A percentile compares a stretch with the other conserved stretches of the same genome.
Evolutionary conservation across 92 coral and sea anemone genomes (phyloP).

Genomic region (Zoanthus sociatus): DNA sequence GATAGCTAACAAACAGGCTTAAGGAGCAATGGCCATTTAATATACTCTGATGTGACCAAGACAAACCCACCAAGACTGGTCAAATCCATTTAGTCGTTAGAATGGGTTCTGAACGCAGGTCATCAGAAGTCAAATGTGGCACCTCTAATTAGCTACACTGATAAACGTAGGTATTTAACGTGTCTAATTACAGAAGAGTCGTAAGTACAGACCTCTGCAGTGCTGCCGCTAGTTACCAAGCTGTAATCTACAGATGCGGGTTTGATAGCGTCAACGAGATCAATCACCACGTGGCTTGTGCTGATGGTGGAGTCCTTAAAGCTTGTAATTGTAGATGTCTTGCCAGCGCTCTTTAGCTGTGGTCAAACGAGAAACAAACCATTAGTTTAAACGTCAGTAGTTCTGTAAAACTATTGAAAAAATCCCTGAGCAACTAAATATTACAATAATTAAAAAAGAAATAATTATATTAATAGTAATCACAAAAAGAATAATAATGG

Average conservation of each 20-base stretch:
- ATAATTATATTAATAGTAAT: too few relatives aligned
- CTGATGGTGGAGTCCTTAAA: slow-evolving; percentile 86
- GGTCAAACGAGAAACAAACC: background rate
- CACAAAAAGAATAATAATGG: too few relatives aligned
- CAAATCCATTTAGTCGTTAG: too few relatives aligned
- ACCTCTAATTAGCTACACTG: too few relatives aligned
- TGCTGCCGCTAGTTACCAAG: slow-evolving; percentile 74
- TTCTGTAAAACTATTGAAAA: too few relatives aligned
- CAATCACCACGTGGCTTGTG: slow-evolving; percentile 85
- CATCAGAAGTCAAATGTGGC: background rate
- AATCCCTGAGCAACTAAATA: too few relatives aligned
- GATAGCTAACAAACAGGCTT: too few relatives aligned
- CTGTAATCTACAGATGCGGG: slow-evolving; percentile 76
- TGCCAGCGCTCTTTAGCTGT: slow-evolving; percentile 66
- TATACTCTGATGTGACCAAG: too few relatives aligned
- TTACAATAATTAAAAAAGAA: too few relatives aligned
- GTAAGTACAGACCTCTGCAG: slow-evolving; percentile 76
- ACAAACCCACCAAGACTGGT: too few relatives aligned
- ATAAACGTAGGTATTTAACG: background rate
- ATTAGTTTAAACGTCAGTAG: background rate
- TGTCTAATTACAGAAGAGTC: background rate
- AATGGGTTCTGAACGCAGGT: too few relatives aligned
- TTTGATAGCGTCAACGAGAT: slow-evolving; percentile 86
- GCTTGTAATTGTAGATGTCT: slow-evolving; percentile 62
- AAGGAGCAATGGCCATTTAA: too few relatives aligned